Evolutionary conservation across 1,140 invertebrate species (phyloP).

Genomic region (Procambarus virginalis): DNA sequence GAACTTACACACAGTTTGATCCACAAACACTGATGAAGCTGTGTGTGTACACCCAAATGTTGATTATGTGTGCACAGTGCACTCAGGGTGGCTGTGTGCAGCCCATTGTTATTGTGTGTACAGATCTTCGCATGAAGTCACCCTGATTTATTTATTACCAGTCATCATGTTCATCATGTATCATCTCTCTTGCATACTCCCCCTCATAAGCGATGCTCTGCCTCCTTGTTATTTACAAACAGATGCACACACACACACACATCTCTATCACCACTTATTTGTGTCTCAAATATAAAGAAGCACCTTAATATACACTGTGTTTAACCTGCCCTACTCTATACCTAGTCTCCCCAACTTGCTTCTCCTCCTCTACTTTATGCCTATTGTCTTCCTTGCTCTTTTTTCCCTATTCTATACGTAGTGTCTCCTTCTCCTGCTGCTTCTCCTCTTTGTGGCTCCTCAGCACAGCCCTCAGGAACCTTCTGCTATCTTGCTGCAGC

Average conservation of each 20-base stretch:
- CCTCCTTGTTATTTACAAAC: slow-evolving; percentile 46
- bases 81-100: slow-evolving; percentile 63
- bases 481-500: slow-evolving; percentile 48
- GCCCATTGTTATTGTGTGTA: slow-evolving; percentile 60
- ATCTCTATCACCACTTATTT: slow-evolving; percentile 28
- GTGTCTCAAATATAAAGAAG: slow-evolving; percentile 44
- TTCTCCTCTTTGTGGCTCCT: slow-evolving; percentile 10
- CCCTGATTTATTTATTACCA: slow-evolving; percentile 65
- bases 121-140: slow-evolving; percentile 60
- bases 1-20: slow-evolving; percentile 31
- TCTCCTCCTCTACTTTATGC: slow-evolving; percentile 10
- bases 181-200: slow-evolving; percentile 55
- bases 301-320: slow-evolving; percentile 13
- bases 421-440: neutral
- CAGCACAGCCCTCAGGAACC: slow-evolving; percentile 61
- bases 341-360: neutral
- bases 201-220: slow-evolving; percentile 61
- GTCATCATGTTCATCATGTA: slow-evolving; percentile 57
- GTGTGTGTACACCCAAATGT: slow-evolving; percentile 34
- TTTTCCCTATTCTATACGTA: neutral
- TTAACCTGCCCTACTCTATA: slow-evolving; percentile 1
- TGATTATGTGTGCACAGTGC: slow-evolving; percentile 53
- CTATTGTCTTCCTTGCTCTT: slow-evolving; percentile 1
- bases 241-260: slow-evolving; percentile 36
- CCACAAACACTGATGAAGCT: slow-evolving; percentile 32